phyloP scores from a whole-genome alignment of 1,140 invertebrate species.

The Drosophila neocordata region DNA sequence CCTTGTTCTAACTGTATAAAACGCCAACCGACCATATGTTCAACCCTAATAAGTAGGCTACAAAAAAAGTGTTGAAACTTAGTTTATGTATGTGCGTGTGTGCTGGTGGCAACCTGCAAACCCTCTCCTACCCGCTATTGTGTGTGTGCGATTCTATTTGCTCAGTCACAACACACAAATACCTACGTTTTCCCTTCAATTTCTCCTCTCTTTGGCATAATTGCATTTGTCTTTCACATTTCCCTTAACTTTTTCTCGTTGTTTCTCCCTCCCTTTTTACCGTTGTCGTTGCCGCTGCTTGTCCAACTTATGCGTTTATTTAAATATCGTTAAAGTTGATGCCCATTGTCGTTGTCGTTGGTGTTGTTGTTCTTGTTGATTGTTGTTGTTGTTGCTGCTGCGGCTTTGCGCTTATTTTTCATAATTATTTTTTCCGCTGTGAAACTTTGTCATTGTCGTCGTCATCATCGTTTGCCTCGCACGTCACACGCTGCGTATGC shows the following conservation, averaged over 20 bases:
- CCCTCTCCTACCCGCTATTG: no score
- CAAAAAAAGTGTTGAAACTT: constrained; percentile 33
- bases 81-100: constrained; percentile 3
- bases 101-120: background rate
- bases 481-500: constrained; percentile 60
- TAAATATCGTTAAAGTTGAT: constrained; percentile 63
- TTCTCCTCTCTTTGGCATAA: constrained; percentile 31
- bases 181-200: background rate
- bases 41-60: constrained; percentile 64
- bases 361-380: constrained; percentile 7
- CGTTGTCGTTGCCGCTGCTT: background rate
- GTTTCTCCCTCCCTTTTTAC: constrained; percentile 21
- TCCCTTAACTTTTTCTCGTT: constrained; percentile 34
- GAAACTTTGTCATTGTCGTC: constrained; percentile 58
- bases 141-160: constrained; percentile 36
- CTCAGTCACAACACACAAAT: constrained; percentile 20
- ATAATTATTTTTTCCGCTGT: constrained; percentile 60
- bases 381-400: constrained; percentile 21
- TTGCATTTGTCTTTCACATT: constrained; percentile 65
- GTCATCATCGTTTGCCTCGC: background rate
- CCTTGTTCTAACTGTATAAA: constrained; percentile 55
- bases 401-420: constrained; percentile 30
- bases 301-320: constrained; percentile 28
- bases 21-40: constrained; percentile 32
- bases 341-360: constrained; percentile 26